Percentiles rank a stretch among this genome's conserved stretches.
Conservation (phyloP, 2,888 invertebrate genomes). For the Nomada ferruginata region DNA sequence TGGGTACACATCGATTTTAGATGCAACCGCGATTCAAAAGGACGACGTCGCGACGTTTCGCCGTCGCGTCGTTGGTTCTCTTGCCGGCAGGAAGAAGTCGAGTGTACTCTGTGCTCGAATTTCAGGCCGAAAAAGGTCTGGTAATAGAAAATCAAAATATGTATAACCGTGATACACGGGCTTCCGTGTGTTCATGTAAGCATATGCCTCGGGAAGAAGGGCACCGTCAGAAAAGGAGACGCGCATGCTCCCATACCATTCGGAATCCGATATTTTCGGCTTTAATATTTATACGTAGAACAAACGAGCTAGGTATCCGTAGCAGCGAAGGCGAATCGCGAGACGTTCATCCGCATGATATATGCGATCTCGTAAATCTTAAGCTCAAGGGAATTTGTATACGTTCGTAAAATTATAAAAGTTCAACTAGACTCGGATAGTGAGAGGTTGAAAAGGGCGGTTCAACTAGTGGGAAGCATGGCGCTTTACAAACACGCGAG, state of each 20-base stretch:
- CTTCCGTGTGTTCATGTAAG: slow-evolving; percentile 17
- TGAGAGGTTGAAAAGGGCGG: not conserved
- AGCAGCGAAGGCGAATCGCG: not conserved
- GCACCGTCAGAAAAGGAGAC: slow-evolving; percentile 36
- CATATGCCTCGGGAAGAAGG: slow-evolving; percentile 45
- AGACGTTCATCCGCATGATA: not conserved
- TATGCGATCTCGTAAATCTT: not conserved
- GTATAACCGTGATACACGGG: slow-evolving; percentile 34
- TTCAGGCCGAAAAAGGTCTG: slow-evolving; percentile 12
- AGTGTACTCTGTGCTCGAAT: not conserved
- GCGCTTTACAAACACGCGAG: not conserved
- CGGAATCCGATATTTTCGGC: slow-evolving; percentile 45
- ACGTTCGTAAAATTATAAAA: not conserved
- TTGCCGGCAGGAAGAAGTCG: not conserved
- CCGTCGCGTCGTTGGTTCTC: no score
- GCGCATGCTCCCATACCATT: slow-evolving; percentile 38
- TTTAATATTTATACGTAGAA: slow-evolving; percentile 41
- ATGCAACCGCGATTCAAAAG: not conserved
- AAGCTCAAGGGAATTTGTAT: not conserved
- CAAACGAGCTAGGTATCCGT: slow-evolving; percentile 23
- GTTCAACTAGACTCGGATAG: not conserved
- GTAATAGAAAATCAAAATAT: slow-evolving; percentile 30
- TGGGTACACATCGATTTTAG: no score
- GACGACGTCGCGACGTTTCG: not conserved
- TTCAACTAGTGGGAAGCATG: not conserved